Percentiles rank a stretch among this genome's conserved stretches.
Evolutionary conservation across 2,888 invertebrate genomes (phyloP).

Genomic region (Sepioteuthis lessoniana): DNA sequence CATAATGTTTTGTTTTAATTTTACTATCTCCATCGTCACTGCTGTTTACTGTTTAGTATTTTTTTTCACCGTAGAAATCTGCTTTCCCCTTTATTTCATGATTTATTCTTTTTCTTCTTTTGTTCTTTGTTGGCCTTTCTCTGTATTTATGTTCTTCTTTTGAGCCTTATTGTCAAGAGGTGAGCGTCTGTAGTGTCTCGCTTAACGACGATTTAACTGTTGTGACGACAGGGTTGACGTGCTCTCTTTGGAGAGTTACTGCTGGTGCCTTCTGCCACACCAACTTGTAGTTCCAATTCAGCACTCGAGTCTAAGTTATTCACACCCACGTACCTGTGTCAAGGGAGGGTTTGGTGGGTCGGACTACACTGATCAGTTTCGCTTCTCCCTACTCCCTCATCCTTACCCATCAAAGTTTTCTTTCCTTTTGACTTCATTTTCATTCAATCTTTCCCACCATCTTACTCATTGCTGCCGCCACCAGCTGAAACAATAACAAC

Average conservation of each 20-base stretch:
- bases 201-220: slow-evolving; percentile 20
- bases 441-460: no score
- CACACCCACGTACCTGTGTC: neutral
- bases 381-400: neutral
- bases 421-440: no score
- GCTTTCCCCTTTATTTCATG: no score
- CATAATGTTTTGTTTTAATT: no score
- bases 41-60: no score
- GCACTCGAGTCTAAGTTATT: neutral
- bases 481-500: no score
- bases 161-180: neutral
- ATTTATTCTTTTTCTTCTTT: neutral
- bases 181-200: neutral
- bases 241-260: neutral
- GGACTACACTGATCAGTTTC: neutral
- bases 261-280: slow-evolving; percentile 9
- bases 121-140: neutral
- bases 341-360: neutral
- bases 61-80: no score
- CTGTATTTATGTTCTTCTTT: neutral
- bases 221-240: neutral
- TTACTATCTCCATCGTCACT: no score
- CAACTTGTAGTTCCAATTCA: neutral
- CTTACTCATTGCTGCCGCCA: no score
- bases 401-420: neutral